A percentile compares a stretch with the other conserved stretches of the same genome.
These are phyloP conservation scores for Coenonympha glycerion DNA, from an alignment of 2,888 invertebrate genomes.

Conservation along the genomic window DNA sequence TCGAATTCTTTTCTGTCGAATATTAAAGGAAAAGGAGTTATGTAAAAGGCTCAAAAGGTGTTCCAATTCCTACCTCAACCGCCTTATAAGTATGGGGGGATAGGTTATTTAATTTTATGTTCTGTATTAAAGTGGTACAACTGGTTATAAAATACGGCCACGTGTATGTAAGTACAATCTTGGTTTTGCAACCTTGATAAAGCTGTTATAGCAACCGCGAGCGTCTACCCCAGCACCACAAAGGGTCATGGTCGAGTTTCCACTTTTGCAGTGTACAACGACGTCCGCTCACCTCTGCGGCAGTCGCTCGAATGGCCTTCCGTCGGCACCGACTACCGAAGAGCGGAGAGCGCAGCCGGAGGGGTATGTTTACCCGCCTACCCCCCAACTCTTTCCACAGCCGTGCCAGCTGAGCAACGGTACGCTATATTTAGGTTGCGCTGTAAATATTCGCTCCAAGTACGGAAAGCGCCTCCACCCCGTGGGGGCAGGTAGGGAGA, in stretches of 20 bases:
- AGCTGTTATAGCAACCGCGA: constrained; percentile 49
- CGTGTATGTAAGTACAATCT: constrained; percentile 10
- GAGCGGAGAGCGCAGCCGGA: constrained; percentile 36
- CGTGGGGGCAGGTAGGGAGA: constrained; percentile 33
- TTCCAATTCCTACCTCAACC: not conserved
- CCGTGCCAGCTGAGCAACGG: constrained; percentile 72
- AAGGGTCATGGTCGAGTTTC: constrained; percentile 63
- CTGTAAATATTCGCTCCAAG: constrained; percentile 75
- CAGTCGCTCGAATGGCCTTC: constrained; percentile 63
- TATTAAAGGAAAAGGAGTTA: not conserved
- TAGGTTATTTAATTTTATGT: too few relatives aligned
- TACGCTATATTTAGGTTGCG: constrained; percentile 76
- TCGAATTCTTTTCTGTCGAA: not conserved
- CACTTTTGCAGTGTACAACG: constrained; percentile 44
- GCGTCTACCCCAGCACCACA: constrained; percentile 50
- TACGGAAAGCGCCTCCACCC: constrained; percentile 56
- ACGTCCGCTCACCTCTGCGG: constrained; percentile 60
- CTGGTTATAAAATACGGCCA: too few relatives aligned
- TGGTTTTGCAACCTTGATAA: constrained; percentile 57
- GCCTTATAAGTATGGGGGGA: too few relatives aligned
- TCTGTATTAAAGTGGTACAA: too few relatives aligned
- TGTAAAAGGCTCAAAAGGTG: not conserved
- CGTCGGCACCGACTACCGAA: constrained; percentile 36
- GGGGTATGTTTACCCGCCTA: constrained; percentile 66
- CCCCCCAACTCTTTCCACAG: constrained; percentile 37